Conservation (phyloP, 2,113 vertebrate genomes). For the Phrynosoma platyrhinos region DNA sequence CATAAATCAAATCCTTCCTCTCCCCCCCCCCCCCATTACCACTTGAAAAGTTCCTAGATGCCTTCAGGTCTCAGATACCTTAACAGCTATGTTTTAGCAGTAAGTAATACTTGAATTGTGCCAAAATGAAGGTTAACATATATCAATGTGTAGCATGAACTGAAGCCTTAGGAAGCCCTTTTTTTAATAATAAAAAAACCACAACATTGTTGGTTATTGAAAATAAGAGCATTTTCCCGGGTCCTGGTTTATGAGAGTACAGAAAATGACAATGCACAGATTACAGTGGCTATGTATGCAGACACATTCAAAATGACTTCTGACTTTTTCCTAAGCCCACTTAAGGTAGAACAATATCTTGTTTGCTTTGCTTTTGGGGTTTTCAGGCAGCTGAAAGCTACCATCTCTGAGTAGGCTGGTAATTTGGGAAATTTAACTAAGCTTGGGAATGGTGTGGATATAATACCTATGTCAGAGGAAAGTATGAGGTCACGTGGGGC, state of each 20-base stretch:
- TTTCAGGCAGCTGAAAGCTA: no score
- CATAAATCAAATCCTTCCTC: slow-evolving; percentile 46
- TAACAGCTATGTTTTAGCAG: slow-evolving; percentile 40
- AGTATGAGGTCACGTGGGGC: no score
- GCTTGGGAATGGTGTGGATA: no score
- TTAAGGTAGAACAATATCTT: no score
- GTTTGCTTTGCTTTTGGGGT: no score
- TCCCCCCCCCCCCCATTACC: background rate
- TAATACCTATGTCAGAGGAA: no score
- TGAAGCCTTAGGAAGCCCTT: background rate
- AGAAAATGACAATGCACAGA: background rate
- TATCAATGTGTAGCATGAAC: background rate
- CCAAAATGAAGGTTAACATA: slow-evolving; percentile 34
- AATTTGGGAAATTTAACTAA: no score
- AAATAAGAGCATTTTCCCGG: background rate
- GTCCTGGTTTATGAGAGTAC: background rate
- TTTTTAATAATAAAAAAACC: background rate
- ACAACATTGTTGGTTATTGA: background rate
- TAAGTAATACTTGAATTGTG: slow-evolving; percentile 23
- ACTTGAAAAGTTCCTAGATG: slow-evolving; percentile 27
- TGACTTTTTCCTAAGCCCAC: no score
- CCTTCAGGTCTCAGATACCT: slow-evolving; percentile 26
- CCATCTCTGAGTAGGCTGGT: no score
- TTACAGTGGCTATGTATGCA: no score
- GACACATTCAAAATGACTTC: no score